Percentiles rank a stretch among this genome's conserved stretches.
phyloP scores from a whole-genome alignment of 2,113 vertebrate species.

The Opisthocomus hoazin region DNA sequence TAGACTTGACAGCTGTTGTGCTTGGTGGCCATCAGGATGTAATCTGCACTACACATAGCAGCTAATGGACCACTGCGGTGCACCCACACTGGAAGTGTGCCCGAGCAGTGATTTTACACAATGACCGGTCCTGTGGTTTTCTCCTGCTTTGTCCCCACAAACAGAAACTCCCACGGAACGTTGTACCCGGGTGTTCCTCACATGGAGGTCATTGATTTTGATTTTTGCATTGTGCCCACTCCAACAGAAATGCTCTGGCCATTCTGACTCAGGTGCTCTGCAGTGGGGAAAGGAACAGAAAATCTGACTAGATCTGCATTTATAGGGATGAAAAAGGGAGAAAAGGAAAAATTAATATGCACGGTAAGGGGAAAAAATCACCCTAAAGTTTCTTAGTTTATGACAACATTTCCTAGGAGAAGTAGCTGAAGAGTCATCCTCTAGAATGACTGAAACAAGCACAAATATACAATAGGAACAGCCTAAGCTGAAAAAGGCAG shows the following conservation, averaged over 20 bases:
- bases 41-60: neutral
- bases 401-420: neutral
- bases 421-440: neutral
- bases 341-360: neutral
- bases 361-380: neutral
- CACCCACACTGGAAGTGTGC: neutral
- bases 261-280: neutral
- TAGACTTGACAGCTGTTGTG: neutral
- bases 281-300: neutral
- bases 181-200: neutral
- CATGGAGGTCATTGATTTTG: neutral
- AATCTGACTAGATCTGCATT: neutral
- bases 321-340: neutral
- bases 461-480: neutral
- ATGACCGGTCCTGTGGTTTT: neutral
- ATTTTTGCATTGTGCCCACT: neutral
- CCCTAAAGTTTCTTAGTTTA: neutral
- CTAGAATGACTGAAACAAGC: neutral
- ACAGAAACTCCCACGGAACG: neutral
- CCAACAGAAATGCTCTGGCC: neutral
- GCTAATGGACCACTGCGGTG: neutral
- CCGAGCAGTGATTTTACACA: neutral
- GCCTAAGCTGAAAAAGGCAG: neutral
- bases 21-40: neutral
- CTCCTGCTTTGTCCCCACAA: neutral